Evolutionary conservation across 2,888 invertebrate species (phyloP), one percentile per base, ranked within the genome.

Genomic region (Caenorhabditis wallacei): DNA sequence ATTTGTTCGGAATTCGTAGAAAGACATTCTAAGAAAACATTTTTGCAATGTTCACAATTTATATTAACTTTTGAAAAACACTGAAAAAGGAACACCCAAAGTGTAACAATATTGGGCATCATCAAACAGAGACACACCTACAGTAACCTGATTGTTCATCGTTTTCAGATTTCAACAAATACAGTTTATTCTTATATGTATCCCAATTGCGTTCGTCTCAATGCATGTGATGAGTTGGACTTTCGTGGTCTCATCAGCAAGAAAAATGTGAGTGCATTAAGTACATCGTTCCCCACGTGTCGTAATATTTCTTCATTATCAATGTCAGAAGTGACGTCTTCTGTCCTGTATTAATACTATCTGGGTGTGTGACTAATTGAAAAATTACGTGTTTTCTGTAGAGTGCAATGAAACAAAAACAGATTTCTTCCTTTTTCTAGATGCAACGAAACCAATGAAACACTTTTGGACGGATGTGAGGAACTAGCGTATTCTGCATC

Each of bases 191-290:
- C 75, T 92, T 26, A 90, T 91, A 24, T 90, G 90, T 61, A 80
- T 91, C 18, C 92, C 92, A 4, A 89, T 91, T 20, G 85, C 91
- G 16, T 89, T 91, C 76, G 89, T 90, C n/a, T 89, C 92, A 1
- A 89, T 91, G 89, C 92, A 92, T 78, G 90, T 90, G 18, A 87
- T 91, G 63, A 88, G 90, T 53, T 91, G 92, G 92, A 92, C 92
- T 2, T 91, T 91, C 79, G 89, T 90, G 0, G 91, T 87, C 4
- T 83, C 87, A 13, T 74, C 85, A 30, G 81, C 88, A n/a, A 63
- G 80, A 48, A 69, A 57, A 57, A 78, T 68, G 82, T 82, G 40
- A 81, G 80, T 66, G 22, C 56, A 61, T n/a, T 48, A 18, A 18
- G 46, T 48, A 18, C 18, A 7, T 7, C 54, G 40, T 43, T 40